Evolutionary conservation across 1,140 invertebrate genomes (phyloP).

Genomic region (Megathymus violae): DNA sequence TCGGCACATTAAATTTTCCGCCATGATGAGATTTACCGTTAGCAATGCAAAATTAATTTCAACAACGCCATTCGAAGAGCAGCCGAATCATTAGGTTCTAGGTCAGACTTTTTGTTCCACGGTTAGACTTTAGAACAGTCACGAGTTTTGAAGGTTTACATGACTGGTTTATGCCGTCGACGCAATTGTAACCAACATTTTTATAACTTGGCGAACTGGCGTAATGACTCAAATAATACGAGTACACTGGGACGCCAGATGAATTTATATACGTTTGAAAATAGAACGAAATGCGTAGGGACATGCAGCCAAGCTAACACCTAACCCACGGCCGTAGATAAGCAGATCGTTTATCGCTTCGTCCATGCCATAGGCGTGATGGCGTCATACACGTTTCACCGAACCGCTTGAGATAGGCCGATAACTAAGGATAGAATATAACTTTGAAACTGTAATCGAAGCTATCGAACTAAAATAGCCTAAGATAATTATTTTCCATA

Average conservation of each 20-base stretch:
- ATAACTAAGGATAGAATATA: background rate
- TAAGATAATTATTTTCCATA: no score
- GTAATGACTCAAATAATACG: slow-evolving; percentile 16
- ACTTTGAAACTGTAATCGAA: background rate
- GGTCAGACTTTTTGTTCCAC: slow-evolving; percentile 54
- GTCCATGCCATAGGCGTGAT: slow-evolving; percentile 20
- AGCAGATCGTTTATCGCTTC: slow-evolving; percentile 49
- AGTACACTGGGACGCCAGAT: slow-evolving; percentile 42
- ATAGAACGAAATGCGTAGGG: slow-evolving; percentile 57
- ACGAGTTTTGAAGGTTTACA: slow-evolving; percentile 43
- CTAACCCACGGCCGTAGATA: slow-evolving; percentile 54
- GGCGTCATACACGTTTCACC: slow-evolving; percentile 14
- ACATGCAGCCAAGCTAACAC: slow-evolving; percentile 43
- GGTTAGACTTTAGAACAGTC: slow-evolving; percentile 32
- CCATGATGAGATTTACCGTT: slow-evolving; percentile 32
- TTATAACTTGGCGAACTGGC: no score
- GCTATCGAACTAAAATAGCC: background rate
- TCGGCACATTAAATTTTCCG: slow-evolving; percentile 31
- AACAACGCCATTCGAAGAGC: slow-evolving; percentile 34
- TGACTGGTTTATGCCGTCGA: slow-evolving; percentile 23
- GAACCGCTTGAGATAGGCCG: slow-evolving; percentile 10
- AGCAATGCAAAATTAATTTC: slow-evolving; percentile 40
- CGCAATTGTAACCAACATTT: slow-evolving; percentile 46
- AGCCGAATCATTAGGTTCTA: slow-evolving; percentile 50
- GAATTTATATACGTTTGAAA: slow-evolving; percentile 64